phyloP scores from a whole-genome alignment of 1,140 invertebrate genomes.

The Bradysia coprophila region DNA sequence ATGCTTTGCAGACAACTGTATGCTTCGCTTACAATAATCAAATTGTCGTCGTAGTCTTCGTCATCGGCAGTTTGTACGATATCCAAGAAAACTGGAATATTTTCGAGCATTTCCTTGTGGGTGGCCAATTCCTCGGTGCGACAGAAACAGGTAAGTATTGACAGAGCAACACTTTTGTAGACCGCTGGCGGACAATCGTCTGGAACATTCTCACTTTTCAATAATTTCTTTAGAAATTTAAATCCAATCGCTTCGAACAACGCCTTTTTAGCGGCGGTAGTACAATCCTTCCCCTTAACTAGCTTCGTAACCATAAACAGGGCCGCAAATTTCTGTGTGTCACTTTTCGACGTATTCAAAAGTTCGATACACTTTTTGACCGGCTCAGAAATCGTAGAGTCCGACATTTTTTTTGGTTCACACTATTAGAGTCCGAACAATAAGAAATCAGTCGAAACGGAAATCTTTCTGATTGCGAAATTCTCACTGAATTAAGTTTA shows the following conservation, averaged over 20 bases:
- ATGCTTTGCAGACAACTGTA: conserved; percentile 68
- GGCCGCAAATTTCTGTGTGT: conserved; percentile 81
- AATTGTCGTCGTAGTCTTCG: conserved; percentile 61
- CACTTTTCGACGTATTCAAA: conserved; percentile 53
- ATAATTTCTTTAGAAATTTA: conserved; percentile 57
- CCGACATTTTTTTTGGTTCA: conserved; percentile 34
- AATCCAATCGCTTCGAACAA: conserved; percentile 78
- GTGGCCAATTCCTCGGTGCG: conserved; percentile 55
- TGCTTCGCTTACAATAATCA: conserved; percentile 75
- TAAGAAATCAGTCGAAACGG: too few species aligned
- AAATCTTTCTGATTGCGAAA: too few species aligned
- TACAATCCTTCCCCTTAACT: conserved; percentile 61
- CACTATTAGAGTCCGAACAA: too few species aligned
- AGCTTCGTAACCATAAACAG: conserved; percentile 80
- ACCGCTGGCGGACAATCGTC: conserved; percentile 69
- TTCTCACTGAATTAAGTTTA: too few species aligned
- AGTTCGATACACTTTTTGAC: conserved; percentile 66
- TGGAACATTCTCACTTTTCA: conserved; percentile 52
- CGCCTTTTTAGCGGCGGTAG: conserved; percentile 45
- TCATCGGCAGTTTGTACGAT: conserved; percentile 64
- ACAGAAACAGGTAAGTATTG: conserved; percentile 67
- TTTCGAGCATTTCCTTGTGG: conserved; percentile 61
- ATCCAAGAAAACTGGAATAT: conserved; percentile 60
- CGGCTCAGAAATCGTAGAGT: conserved; percentile 43
- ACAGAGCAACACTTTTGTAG: conserved; percentile 76